Evolutionary conservation across 1,140 invertebrate species (phyloP).

Genomic region (Bicyclus anynana): DNA sequence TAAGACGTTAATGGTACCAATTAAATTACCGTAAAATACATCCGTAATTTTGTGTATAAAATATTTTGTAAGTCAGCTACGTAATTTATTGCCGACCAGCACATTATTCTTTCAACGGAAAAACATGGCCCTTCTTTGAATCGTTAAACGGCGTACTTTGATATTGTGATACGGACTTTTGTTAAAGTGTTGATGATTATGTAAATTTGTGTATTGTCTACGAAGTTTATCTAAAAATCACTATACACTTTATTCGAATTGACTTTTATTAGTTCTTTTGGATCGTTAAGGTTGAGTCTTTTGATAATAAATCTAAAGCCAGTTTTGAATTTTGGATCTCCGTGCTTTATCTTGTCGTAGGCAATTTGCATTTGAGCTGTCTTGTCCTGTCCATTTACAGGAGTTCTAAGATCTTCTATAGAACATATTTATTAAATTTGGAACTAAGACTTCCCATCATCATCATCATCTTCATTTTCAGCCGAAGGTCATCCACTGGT

Average conservation of each 20-base stretch:
- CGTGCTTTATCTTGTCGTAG: too few relatives aligned
- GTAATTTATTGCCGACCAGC: conserved; percentile 34
- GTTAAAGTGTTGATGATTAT: neutral
- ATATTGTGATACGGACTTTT: neutral
- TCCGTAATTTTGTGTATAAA: conserved; percentile 32
- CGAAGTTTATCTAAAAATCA: neutral
- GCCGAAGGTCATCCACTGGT: too few relatives aligned
- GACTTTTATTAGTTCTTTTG: neutral
- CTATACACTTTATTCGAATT: neutral
- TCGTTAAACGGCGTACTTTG: neutral
- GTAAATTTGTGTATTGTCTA: neutral
- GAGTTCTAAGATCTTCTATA: too few relatives aligned
- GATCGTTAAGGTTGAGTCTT: neutral
- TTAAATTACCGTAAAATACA: conserved; percentile 49
- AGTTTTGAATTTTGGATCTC: too few relatives aligned
- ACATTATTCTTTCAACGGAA: conserved; percentile 34
- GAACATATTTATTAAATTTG: too few relatives aligned
- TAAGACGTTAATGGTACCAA: conserved; percentile 46
- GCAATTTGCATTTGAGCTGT: too few relatives aligned
- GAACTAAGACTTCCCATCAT: too few relatives aligned
- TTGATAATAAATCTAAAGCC: neutral
- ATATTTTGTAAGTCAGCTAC: conserved; percentile 35
- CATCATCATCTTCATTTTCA: too few relatives aligned
- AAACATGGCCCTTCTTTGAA: conserved; percentile 25
- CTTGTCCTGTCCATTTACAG: too few relatives aligned